Conservation (phyloP, 2,113 vertebrate genomes). For the Hippolais icterina region DNA sequence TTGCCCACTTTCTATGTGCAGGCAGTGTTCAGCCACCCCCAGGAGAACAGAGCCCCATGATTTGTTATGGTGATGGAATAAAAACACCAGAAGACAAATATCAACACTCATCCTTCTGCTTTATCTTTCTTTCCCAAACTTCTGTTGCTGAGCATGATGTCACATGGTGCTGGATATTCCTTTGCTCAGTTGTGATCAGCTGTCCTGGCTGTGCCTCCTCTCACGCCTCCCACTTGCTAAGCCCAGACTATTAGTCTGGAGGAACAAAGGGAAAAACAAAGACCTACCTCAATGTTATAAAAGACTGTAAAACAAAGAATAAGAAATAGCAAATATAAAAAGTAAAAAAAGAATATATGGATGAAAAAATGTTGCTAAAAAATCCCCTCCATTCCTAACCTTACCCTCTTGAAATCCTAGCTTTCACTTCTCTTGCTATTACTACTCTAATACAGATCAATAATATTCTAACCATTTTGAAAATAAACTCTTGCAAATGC, state of each 20-base stretch:
- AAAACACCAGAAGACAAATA: not conserved
- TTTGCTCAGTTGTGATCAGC: not conserved
- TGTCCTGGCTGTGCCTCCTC: not conserved
- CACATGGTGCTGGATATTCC: not conserved
- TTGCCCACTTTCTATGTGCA: accelerated
- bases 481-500: not conserved
- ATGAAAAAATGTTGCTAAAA: not conserved
- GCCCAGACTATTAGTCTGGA: not conserved
- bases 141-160: not conserved
- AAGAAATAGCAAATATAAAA: not conserved
- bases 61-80: accelerated
- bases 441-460: not conserved
- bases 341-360: not conserved
- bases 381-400: not conserved
- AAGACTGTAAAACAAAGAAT: not conserved
- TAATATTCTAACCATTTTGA: not conserved
- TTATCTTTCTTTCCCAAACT: not conserved
- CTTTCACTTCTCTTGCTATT: not conserved
- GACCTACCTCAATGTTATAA: not conserved
- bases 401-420: not conserved
- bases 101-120: accelerated
- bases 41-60: not conserved
- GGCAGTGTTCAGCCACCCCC: not conserved
- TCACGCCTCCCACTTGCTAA: not conserved
- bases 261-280: not conserved